Evolutionary conservation across 2,797 vertebrate species (phyloP), one percentile per base, ranked within the genome.

Genomic region (Moxostoma hubbsi): DNA sequence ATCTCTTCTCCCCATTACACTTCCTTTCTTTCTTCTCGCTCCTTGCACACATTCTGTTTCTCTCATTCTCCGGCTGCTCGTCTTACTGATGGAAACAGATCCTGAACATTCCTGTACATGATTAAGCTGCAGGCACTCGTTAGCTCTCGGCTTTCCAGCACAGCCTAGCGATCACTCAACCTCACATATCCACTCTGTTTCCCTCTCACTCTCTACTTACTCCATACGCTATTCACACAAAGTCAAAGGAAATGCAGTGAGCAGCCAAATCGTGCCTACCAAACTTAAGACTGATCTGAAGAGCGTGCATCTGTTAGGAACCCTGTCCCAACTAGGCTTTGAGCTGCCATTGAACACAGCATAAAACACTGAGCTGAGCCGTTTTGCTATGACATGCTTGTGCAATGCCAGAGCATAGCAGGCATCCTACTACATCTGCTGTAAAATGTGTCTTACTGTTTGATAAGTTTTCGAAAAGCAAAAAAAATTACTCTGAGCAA

Each of bases 51-150:
- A 57, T 57, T 53, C 47, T 43, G 50, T 53, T 67, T 45, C 64
- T 59, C 54, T 18, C 51, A 0, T 59, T 45, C 47, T 36, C 63
- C 5, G 5, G 51, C 75, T 8, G 8, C 69, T 15, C 51, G 13
- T 65, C 72, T 63, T 83, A 57, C 68, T 62, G 61, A 57, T 66
- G 73, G 75, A 82, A 79, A 65, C 54, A 57, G 71, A 79, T 75
- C 65, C 68, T 63, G 62, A 66, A 75, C 81, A 83, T 84, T 86
- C 83, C 81, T 54, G 72, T 74, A 85, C 57, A 79, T 47, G 62
- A 70, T 80, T 81, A 85, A 81, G 57, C 83, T 79, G 49, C 63
- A 71, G 51, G 79, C 61, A 59, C 79, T 75, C 63, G 24, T 75
- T 82, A 57, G 62, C 53, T 59, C 65, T 77, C 63, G 10, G 75